phyloP scores from a whole-genome alignment of 2,797 vertebrate species.

The Lutjanus campechanus region DNA sequence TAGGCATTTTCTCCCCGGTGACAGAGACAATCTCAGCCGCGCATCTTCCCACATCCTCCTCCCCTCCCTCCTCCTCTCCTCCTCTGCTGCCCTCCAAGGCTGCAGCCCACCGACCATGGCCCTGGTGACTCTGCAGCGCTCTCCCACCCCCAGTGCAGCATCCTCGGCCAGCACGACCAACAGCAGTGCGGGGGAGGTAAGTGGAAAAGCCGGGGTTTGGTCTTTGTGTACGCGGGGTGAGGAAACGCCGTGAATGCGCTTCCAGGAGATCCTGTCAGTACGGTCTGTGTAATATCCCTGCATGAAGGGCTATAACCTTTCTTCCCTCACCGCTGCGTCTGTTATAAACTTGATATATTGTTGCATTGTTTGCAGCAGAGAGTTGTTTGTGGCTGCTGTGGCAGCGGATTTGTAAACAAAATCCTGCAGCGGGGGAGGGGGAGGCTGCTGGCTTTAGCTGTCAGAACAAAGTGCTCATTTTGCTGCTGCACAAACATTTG shows the following conservation, averaged over 20 bases:
- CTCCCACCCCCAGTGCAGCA: conserved; percentile 92
- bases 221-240: conserved; percentile 50
- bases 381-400: conserved; percentile 54
- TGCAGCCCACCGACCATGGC: conserved; percentile 86
- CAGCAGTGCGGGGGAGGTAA: conserved; percentile 92
- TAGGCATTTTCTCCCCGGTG: conserved; percentile 82
- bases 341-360: conserved; percentile 36
- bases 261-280: conserved; percentile 6
- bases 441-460: conserved; percentile 62
- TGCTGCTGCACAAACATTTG: conserved; percentile 63
- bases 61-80: conserved; percentile 36
- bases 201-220: conserved; percentile 63
- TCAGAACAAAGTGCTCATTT: conserved; percentile 77
- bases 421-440: conserved; percentile 56
- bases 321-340: conserved; percentile 5
- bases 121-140: conserved; percentile 96
- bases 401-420: conserved; percentile 80
- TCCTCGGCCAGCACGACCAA: conserved; percentile 90
- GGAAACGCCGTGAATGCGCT: conserved; percentile 53
- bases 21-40: conserved; percentile 77
- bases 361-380: conserved; percentile 33
- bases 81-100: conserved; percentile 53
- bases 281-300: background rate
- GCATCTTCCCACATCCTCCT: conserved; percentile 74
- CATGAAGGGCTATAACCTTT: conserved; percentile 12